These are phyloP conservation scores for Cichladusa arquata DNA, from an alignment of 2,113 vertebrate genomes.

Conservation along the genomic window DNA sequence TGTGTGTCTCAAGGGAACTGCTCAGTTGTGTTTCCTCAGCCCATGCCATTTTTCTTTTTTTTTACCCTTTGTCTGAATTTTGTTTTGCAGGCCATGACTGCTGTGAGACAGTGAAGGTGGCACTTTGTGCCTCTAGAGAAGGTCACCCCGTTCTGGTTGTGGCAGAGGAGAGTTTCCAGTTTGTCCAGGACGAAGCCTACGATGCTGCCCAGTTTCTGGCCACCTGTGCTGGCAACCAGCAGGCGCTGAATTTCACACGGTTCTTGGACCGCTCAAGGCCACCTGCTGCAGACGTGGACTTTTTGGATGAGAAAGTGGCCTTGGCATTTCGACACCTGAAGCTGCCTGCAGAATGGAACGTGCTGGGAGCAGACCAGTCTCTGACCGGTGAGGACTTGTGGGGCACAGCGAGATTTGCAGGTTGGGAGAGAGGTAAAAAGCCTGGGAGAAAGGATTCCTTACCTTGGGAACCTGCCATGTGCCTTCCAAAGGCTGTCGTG, in stretches of 20 bases:
- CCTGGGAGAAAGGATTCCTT: background rate
- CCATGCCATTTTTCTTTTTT: background rate
- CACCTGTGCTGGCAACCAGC: slow-evolving; percentile 83
- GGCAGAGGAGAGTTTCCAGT: slow-evolving; percentile 84
- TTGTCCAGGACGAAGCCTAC: slow-evolving; percentile 89
- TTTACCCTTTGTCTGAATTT: background rate
- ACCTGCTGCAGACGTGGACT: slow-evolving; percentile 83
- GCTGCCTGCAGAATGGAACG: slow-evolving; percentile 87
- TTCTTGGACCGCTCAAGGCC: slow-evolving; percentile 87
- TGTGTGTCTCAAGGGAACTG: background rate
- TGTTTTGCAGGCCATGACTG: slow-evolving; percentile 86
- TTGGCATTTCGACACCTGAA: slow-evolving; percentile 88
- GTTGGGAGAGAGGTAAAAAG: background rate
- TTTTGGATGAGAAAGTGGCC: slow-evolving; percentile 86
- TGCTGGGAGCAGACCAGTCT: slow-evolving; percentile 79
- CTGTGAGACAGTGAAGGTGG: slow-evolving; percentile 89
- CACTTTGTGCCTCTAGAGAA: slow-evolving; percentile 80
- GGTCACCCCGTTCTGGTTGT: slow-evolving; percentile 73
- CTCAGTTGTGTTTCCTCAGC: background rate
- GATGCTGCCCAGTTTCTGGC: slow-evolving; percentile 94
- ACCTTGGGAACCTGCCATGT: accelerated
- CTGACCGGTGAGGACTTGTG: slow-evolving; percentile 62
- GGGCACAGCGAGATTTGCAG: accelerated
- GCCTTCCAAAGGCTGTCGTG: background rate
- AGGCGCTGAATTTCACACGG: slow-evolving; percentile 85